Evolutionary conservation across 2,888 invertebrate genomes (phyloP).

Genomic region (Leptopterna dolabrata): DNA sequence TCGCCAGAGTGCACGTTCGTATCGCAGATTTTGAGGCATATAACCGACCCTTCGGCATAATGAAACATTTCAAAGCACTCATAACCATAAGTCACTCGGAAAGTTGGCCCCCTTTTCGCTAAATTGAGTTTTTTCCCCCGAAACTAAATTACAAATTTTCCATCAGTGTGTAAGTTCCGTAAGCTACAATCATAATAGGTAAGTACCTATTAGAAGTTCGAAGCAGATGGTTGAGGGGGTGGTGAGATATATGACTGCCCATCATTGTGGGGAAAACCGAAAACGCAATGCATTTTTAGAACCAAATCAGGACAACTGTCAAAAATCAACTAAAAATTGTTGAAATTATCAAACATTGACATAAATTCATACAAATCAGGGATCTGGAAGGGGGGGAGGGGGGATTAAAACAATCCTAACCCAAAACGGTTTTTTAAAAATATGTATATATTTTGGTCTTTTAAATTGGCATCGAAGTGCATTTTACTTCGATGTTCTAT

Average conservation of each 20-base stretch:
- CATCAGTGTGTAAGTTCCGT: neutral
- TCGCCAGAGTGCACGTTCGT: neutral
- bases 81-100: neutral
- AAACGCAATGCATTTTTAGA: too few relatives aligned
- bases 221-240: neutral
- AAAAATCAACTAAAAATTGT: too few relatives aligned
- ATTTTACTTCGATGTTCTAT: too few relatives aligned
- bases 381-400: too few relatives aligned
- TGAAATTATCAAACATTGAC: too few relatives aligned
- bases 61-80: neutral
- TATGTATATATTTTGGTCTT: too few relatives aligned
- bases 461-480: too few relatives aligned
- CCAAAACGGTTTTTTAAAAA: too few relatives aligned
- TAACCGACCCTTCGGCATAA: neutral
- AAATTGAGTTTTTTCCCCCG: neutral
- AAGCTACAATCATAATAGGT: neutral
- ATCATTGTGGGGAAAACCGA: neutral
- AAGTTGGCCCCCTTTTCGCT: neutral
- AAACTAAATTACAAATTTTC: neutral
- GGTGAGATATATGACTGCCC: neutral
- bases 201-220: neutral
- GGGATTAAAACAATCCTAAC: too few relatives aligned
- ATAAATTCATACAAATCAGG: too few relatives aligned
- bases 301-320: too few relatives aligned
- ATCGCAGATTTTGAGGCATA: neutral